phyloP scores from a whole-genome alignment of 1,140 invertebrate species.

The Bombus vancouverensis region DNA sequence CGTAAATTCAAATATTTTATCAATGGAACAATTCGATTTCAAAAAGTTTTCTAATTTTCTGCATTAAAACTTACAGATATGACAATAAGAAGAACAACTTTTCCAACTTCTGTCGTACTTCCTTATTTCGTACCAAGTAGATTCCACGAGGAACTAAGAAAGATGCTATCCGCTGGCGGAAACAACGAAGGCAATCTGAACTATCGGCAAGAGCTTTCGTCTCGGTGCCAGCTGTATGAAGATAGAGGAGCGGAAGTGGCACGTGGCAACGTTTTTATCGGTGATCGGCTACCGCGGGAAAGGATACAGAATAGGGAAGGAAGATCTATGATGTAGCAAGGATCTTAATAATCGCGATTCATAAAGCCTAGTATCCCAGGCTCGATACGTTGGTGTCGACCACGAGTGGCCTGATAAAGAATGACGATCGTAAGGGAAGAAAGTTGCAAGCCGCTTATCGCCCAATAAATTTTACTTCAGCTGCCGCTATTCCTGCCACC shows the following conservation, averaged over 20 bases:
- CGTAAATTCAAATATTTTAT: background rate
- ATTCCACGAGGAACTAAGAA: background rate
- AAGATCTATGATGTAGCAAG: slow-evolving; percentile 66
- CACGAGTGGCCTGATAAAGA: slow-evolving; percentile 72
- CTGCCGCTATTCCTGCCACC: slow-evolving; percentile 54
- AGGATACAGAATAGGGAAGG: background rate
- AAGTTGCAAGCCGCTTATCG: slow-evolving; percentile 76
- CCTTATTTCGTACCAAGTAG: background rate
- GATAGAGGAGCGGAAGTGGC: slow-evolving; percentile 44
- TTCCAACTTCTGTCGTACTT: background rate
- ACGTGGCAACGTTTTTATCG: slow-evolving; percentile 54
- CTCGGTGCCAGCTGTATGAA: slow-evolving; percentile 33
- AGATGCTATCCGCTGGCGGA: background rate
- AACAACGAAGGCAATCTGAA: slow-evolving; percentile 19
- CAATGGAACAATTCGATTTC: background rate
- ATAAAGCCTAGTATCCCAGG: slow-evolving; percentile 65
- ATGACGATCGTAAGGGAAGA: slow-evolving; percentile 73
- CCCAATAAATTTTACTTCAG: slow-evolving; percentile 77
- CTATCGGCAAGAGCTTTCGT: slow-evolving; percentile 11
- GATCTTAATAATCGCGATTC: slow-evolving; percentile 70
- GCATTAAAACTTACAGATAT: background rate
- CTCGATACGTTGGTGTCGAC: slow-evolving; percentile 68
- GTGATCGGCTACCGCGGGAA: slow-evolving; percentile 17
- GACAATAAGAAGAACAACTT: background rate
- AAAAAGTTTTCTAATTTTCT: background rate